A percentile compares a stretch with the other conserved stretches of the same genome.
Conservation (phyloP, 2,888 invertebrate genomes). For the Limenitis camilla region DNA sequence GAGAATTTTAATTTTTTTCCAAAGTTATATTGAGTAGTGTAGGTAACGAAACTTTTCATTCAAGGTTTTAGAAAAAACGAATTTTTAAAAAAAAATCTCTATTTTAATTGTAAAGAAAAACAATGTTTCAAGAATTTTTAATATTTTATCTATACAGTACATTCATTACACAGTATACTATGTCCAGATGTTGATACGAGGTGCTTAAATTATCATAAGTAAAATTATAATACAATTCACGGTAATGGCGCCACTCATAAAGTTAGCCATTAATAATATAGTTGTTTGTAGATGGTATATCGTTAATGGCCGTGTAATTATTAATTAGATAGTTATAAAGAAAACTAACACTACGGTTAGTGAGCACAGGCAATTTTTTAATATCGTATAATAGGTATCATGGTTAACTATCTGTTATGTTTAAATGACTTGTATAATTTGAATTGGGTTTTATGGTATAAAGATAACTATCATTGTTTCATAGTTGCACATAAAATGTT, state of each 20-base stretch:
- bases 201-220: slow-evolving; percentile 50
- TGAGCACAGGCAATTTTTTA: slow-evolving; percentile 33
- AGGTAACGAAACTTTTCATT: too few species aligned
- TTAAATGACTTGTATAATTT: neutral
- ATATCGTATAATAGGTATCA: slow-evolving; percentile 4
- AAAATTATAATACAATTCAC: slow-evolving; percentile 58
- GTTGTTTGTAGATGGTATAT: slow-evolving; percentile 69
- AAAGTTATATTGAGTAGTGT: too few species aligned
- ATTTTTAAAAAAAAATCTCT: too few species aligned
- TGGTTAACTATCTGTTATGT: slow-evolving; percentile 2
- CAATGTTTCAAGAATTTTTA: neutral
- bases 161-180: neutral
- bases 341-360: slow-evolving; percentile 45
- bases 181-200: slow-evolving; percentile 6
- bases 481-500: too few species aligned
- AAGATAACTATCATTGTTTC: too few species aligned
- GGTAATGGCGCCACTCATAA: slow-evolving; percentile 52
- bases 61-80: too few species aligned
- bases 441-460: too few species aligned
- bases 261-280: slow-evolving; percentile 67
- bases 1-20: too few species aligned
- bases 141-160: neutral
- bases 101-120: too few species aligned
- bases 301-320: slow-evolving; percentile 48
- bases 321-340: slow-evolving; percentile 60